Evolutionary conservation across 2,888 invertebrate genomes (phyloP), one percentile per base, ranked within the genome.

Genomic region (Uloborus plumipes): DNA sequence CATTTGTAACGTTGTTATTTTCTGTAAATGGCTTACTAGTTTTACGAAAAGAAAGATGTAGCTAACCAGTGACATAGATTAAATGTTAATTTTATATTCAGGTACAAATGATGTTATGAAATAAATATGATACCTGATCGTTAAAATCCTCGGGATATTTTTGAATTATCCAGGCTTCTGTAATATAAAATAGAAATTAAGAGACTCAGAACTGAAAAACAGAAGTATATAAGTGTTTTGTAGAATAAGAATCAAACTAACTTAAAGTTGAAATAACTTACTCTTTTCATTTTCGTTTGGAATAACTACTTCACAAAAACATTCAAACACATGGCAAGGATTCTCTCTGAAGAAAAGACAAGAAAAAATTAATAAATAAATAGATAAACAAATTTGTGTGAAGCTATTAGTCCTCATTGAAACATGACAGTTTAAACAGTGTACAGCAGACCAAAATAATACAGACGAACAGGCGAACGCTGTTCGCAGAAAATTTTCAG

Each of bases 111-210:
- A n/a, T 6, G 9, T 39, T 39, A 39, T 39, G 39, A 39, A 39
- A 39, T 16, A 20, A 58, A n/a, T 50, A 26, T 20, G 4, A 20
- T 82, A 82, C 84, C 73, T 86, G 85, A 77, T 88, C 87, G 65
- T 85, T 85, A 76, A 86, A 88, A 71, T 87, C 87, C 11, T 87
- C 87, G 7, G 88, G 88, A 85, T 88, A 88, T 62, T 87, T 86
- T 50, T 86, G 86, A 15, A 87, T 77, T n/a, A 87, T 86, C 66
- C 84, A 86, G 16, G 86, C 71, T 31, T 72, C 71, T 61, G 51
- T 51, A 71, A 62, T 55, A 67, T 6, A 66, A 64, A 64, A 71
- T 20, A 71, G 47, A 22, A 50, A 31, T 64, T 62, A 65, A 62
- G 59, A 47, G 3, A 58, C 16, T 47, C 2, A 59, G 0, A 15